These are phyloP conservation scores for Cephus nigrinus DNA, from an alignment of 2,888 invertebrate genomes.

Conservation along the genomic window DNA sequence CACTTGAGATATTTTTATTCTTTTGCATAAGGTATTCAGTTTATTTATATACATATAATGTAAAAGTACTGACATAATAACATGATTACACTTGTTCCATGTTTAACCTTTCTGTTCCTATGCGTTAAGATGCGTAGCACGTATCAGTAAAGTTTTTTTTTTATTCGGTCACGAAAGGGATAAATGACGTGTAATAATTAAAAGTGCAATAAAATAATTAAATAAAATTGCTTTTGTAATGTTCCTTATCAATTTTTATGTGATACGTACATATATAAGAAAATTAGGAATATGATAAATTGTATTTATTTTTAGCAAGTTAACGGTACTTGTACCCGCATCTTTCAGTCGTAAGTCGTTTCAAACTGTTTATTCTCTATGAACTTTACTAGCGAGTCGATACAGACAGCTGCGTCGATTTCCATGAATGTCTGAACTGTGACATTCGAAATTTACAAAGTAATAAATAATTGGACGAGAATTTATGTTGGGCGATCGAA, in stretches of 20 bases:
- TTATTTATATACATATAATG: slow-evolving; percentile 7
- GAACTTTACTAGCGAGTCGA: neutral
- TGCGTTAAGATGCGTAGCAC: too few species aligned
- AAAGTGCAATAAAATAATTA: neutral
- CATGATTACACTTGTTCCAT: too few species aligned
- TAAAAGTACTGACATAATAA: neutral
- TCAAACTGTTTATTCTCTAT: neutral
- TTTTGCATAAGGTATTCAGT: neutral
- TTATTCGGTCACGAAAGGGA: too few species aligned
- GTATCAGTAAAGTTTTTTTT: too few species aligned
- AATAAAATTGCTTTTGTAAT: too few species aligned
- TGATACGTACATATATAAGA: neutral
- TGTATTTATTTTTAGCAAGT: neutral
- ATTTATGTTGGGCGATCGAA: too few species aligned
- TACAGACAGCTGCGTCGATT: too few species aligned
- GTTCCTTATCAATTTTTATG: too few species aligned
- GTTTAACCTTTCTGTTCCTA: too few species aligned
- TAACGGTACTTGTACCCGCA: neutral
- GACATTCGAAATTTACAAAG: neutral
- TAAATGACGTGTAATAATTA: neutral
- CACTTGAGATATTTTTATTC: slow-evolving; percentile 7
- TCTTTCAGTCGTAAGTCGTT: neutral
- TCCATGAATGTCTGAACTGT: neutral
- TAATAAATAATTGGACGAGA: too few species aligned
- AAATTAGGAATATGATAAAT: neutral